phyloP scores from a whole-genome alignment of 2,888 invertebrate species.

The Metopia argyrocephala region DNA sequence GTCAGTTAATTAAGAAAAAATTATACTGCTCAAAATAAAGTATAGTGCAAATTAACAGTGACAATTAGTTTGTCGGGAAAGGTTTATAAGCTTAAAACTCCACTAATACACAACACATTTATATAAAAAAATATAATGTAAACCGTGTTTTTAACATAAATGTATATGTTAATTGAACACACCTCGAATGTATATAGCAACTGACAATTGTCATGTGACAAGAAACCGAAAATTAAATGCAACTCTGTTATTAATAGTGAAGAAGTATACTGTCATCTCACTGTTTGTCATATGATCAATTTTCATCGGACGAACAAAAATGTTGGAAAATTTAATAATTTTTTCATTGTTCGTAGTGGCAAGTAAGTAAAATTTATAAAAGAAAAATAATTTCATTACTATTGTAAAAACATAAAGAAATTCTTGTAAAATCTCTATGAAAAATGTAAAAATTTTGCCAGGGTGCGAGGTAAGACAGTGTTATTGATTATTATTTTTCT shows the following conservation, averaged over 20 bases:
- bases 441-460: neutral
- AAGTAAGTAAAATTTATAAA: slow-evolving; percentile 72
- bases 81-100: too few relatives aligned
- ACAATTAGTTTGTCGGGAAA: too few relatives aligned
- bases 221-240: slow-evolving; percentile 29
- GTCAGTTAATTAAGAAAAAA: too few relatives aligned
- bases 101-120: too few relatives aligned
- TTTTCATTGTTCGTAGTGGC: slow-evolving; percentile 74
- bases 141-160: too few relatives aligned
- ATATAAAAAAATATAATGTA: too few relatives aligned
- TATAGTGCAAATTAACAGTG: too few relatives aligned
- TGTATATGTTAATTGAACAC: slow-evolving; percentile 24
- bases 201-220: slow-evolving; percentile 71
- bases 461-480: neutral
- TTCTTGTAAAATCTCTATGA: neutral
- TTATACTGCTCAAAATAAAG: too few relatives aligned
- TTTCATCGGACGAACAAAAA: slow-evolving; percentile 70
- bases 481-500: slow-evolving; percentile 36
- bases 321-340: slow-evolving; percentile 74
- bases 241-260: slow-evolving; percentile 37
- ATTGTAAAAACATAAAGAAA: neutral
- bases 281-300: slow-evolving; percentile 77
- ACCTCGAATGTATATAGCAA: neutral
- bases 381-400: neutral
- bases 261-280: slow-evolving; percentile 58